Evolutionary conservation across 2,113 vertebrate genomes (phyloP).

Genomic region (Tapirus terrestris): DNA sequence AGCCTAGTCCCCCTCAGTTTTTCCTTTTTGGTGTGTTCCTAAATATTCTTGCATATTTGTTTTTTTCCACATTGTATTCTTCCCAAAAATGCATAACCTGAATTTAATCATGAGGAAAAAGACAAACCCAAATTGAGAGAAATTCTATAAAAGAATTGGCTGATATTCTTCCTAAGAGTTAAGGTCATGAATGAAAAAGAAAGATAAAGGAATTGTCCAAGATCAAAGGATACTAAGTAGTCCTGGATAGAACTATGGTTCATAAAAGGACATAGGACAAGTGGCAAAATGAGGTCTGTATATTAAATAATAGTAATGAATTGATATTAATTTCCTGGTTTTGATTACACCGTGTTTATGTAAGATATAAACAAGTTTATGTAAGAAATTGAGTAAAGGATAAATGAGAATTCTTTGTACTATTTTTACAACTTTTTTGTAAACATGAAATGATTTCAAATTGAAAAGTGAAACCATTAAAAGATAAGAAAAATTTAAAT

Average conservation of each 20-base stretch:
- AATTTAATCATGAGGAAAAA: not conserved
- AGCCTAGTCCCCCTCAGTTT: not conserved
- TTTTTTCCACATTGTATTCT: not conserved
- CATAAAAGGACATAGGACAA: not conserved
- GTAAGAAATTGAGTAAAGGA: not conserved
- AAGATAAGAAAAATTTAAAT: not conserved
- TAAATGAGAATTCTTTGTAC: not conserved
- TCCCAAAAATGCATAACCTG: not conserved
- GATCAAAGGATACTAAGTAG: not conserved
- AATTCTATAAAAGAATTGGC: not conserved
- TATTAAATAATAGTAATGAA: not conserved
- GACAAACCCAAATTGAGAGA: not conserved
- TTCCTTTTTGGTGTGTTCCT: not conserved
- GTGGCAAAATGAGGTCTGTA: not conserved
- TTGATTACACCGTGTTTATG: not conserved
- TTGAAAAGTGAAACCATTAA: not conserved
- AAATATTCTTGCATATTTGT: not conserved
- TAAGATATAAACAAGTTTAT: not conserved
- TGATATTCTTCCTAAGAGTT: not conserved
- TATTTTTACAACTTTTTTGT: not conserved
- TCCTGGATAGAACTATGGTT: not conserved
- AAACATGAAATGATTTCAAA: not conserved
- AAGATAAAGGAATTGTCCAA: not conserved
- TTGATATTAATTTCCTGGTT: not conserved
- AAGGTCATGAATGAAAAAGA: not conserved